phyloP scores from a whole-genome alignment of 2,113 vertebrate species.

The cattle (Bos taurus) region DNA sequence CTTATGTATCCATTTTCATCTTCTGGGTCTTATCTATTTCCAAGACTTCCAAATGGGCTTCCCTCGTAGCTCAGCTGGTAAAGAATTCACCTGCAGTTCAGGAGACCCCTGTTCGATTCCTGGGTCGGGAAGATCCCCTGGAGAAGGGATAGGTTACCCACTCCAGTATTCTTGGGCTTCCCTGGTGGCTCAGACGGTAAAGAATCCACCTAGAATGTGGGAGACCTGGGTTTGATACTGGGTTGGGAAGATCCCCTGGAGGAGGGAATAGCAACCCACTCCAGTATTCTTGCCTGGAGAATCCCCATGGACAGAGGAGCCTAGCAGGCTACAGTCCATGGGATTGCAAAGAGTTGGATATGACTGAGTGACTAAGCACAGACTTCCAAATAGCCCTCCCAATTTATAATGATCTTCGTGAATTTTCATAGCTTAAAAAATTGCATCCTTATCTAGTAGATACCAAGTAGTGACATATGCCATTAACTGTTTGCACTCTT shows the following conservation, averaged over 20 bases:
- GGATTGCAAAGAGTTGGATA: not conserved
- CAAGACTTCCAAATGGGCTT: not conserved
- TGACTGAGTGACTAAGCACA: not conserved
- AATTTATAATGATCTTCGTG: not conserved
- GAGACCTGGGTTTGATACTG: not conserved
- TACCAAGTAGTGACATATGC: not conserved
- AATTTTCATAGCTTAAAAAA: not conserved
- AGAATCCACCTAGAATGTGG: not conserved
- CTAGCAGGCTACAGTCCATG: too few species aligned
- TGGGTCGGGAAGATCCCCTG: not conserved
- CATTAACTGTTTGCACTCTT: not conserved
- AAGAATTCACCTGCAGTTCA: not conserved
- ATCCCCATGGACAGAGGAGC: not conserved
- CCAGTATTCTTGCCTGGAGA: not conserved
- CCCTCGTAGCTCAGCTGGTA: not conserved
- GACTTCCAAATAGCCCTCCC: not conserved
- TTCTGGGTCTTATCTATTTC: not conserved
- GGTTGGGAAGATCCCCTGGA: not conserved
- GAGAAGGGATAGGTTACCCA: not conserved
- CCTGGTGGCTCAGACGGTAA: not conserved
- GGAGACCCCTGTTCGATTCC: not conserved
- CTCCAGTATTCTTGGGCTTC: not conserved
- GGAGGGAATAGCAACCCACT: not conserved
- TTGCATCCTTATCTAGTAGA: not conserved
- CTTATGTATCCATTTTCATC: not conserved